These are phyloP conservation scores for Antechinus flavipes DNA, from an alignment of 2,113 vertebrate species.

Conservation along the genomic window DNA sequence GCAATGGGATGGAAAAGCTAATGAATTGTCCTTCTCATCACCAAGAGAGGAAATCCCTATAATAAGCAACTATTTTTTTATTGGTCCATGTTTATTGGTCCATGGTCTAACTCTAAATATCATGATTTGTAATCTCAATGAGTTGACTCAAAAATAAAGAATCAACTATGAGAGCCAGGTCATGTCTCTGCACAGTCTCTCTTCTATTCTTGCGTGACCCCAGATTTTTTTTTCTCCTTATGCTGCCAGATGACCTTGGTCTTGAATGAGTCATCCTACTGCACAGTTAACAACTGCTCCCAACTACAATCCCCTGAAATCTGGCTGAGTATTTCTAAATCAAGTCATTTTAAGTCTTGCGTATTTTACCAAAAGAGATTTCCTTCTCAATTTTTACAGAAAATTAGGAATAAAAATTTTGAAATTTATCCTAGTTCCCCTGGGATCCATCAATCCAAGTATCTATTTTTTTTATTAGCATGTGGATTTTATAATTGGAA, in stretches of 20 bases:
- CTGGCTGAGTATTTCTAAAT: slow-evolving; percentile 67
- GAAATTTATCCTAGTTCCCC: slow-evolving; percentile 25
- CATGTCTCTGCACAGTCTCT: neutral
- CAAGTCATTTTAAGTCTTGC: slow-evolving; percentile 42
- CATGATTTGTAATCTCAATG: neutral
- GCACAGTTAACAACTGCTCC: slow-evolving; percentile 43
- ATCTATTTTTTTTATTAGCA: slow-evolving; percentile 9
- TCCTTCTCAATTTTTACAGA: slow-evolving; percentile 60
- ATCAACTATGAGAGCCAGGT: neutral
- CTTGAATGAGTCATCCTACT: slow-evolving; percentile 63
- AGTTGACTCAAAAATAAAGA: neutral
- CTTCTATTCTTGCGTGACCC: neutral
- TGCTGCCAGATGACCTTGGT: slow-evolving; percentile 50
- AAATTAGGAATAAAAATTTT: slow-evolving; percentile 38
- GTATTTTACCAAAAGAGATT: slow-evolving; percentile 68
- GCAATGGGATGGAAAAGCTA: neutral
- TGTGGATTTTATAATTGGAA: slow-evolving; percentile 41
- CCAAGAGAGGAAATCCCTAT: slow-evolving; percentile 9
- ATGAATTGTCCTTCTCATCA: neutral
- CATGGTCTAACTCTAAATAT: neutral
- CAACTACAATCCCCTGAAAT: slow-evolving; percentile 55
- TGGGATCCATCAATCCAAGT: neutral
- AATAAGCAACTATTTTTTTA: neutral
- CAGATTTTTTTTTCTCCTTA: neutral
- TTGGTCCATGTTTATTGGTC: neutral